Conservation (phyloP, 2,797 vertebrate species). For the Pristis pectinata region DNA sequence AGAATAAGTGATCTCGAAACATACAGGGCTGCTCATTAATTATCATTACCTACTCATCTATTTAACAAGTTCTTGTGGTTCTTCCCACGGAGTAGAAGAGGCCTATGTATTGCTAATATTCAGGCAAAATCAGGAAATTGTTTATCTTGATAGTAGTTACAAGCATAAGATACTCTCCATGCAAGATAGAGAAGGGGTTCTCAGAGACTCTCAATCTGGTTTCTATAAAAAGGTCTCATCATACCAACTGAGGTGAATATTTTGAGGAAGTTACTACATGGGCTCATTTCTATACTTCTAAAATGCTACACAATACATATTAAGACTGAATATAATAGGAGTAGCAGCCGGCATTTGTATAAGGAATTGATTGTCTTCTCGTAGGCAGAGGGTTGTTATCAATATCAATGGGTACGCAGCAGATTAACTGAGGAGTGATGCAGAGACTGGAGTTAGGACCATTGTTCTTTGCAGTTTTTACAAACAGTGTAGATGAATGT, state of each 20-base stretch:
- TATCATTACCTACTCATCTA: background rate
- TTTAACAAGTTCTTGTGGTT: background rate
- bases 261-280: background rate
- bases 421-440: background rate
- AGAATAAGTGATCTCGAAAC: background rate
- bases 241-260: background rate
- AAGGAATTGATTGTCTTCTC: background rate
- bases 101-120: background rate
- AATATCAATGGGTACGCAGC: background rate
- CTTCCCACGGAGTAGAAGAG: background rate
- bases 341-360: background rate
- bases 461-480: background rate
- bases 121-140: background rate
- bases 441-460: background rate
- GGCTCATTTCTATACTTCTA: background rate
- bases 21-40: background rate
- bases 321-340: background rate
- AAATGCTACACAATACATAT: background rate
- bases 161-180: background rate
- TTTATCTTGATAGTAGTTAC: background rate
- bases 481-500: background rate
- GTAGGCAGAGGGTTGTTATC: background rate
- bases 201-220: background rate
- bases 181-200: background rate
- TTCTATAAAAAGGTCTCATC: background rate